Evolutionary conservation across 2,113 vertebrate genomes (phyloP), one percentile per base, ranked within the genome.

Genomic region (Tursiops truncatus): DNA sequence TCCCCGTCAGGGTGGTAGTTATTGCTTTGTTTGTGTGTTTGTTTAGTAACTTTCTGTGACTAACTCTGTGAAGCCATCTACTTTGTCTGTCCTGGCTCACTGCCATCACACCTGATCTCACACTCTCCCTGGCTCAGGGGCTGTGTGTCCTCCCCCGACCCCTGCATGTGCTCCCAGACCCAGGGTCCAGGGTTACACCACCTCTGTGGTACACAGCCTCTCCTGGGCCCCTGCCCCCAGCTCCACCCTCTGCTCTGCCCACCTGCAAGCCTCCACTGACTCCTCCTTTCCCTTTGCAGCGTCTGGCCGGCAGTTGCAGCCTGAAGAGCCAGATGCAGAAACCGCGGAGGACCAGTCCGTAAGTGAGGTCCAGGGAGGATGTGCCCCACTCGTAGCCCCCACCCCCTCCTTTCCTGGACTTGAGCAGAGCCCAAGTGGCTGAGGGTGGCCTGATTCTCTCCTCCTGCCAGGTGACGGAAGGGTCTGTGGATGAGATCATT

Each of bases 401-500:
- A 0, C 17, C 62, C 71, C 18, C 1, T 1, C 36, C 53, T 7
- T 8, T 8, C 18, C 15, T 1, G 14, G 71, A 38, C 82, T 33
- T 5, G 15, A n/a, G n/a, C 23, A 14, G 56, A n/a, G 62, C 77
- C 74, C 1, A 0, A 0, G 26, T 0, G 28, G 36, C 94, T 7
- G 8, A 28, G n/a, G 12, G 6, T 21, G 2, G n/a, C 56, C 33
- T 5, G 14, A 9, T 7, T 41, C 41, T 74, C 71, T 97, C 28
- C 84, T 85, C 97, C 63, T n/a, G 13, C 53, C 98, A 99, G 99
- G 98, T 99, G 97, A 99, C 98, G 89, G 99, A 99, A 77, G 99
- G 99, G 81, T 98, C 99, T 21, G 90, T 98, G 97, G 92, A 84
- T 0, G 99, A 99, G 98, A 98, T 97, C 95, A 98, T 99, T 85